Percentiles rank a stretch among this genome's conserved stretches.
Evolutionary conservation across 2,113 vertebrate genomes (phyloP).

Genomic region (Laterallus jamaicensis): DNA sequence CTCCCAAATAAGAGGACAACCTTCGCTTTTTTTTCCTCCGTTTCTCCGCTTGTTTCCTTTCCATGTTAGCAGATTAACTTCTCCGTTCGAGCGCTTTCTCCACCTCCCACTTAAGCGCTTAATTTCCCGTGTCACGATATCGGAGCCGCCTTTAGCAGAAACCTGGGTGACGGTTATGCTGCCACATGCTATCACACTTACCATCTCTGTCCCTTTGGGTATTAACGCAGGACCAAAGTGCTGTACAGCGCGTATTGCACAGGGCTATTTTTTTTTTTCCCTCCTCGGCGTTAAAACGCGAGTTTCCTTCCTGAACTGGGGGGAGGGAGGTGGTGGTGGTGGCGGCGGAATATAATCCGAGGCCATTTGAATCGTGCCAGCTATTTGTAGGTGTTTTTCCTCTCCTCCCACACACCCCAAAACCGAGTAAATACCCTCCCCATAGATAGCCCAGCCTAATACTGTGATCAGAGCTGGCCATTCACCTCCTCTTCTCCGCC

Average conservation of each 20-base stretch:
- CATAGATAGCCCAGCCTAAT: slow-evolving; percentile 19
- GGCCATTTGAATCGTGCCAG: slow-evolving; percentile 32
- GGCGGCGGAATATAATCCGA: not conserved
- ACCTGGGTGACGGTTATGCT: slow-evolving; percentile 34
- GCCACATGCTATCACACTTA: slow-evolving; percentile 55
- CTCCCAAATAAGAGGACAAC: not conserved
- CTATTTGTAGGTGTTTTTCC: slow-evolving; percentile 62
- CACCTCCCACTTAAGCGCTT: slow-evolving; percentile 20
- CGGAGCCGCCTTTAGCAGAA: slow-evolving; percentile 42
- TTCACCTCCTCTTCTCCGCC: slow-evolving; percentile 69
- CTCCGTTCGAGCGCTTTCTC: slow-evolving; percentile 16
- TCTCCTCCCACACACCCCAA: slow-evolving; percentile 51
- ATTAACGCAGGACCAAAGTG: slow-evolving; percentile 32
- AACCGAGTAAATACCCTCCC: slow-evolving; percentile 52
- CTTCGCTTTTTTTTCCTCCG: not conserved
- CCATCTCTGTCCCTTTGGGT: slow-evolving; percentile 36
- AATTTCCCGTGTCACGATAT: slow-evolving; percentile 54
- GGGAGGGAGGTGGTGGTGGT: not conserved
- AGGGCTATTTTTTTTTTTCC: not conserved
- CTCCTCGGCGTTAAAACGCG: not conserved
- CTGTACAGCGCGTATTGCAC: not conserved
- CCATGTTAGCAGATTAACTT: slow-evolving; percentile 51
- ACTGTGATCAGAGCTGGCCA: slow-evolving; percentile 52
- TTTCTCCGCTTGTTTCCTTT: slow-evolving; percentile 4
- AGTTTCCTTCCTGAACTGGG: slow-evolving; percentile 21